phyloP scores from a whole-genome alignment of 2,113 vertebrate genomes.

The Anarhynchus alexandrinus region DNA sequence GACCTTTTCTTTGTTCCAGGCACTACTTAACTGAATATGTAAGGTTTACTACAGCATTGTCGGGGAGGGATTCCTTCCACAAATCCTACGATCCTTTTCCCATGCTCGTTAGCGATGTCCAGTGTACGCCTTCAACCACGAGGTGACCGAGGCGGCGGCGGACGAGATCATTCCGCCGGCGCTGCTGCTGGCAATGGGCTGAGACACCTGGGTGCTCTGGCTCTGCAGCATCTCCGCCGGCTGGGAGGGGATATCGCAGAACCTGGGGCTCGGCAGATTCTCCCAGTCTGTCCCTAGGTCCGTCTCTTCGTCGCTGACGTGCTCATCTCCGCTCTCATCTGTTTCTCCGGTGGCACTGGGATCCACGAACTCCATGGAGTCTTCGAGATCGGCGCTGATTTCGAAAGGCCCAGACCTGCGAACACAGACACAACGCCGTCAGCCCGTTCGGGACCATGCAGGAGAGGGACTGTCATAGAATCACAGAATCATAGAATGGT shows the following conservation, averaged over 20 bases:
- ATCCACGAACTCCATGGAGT: conserved; percentile 97
- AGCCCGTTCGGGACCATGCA: neutral
- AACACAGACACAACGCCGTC: neutral
- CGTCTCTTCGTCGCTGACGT: conserved; percentile 90
- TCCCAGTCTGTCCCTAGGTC: conserved; percentile 98
- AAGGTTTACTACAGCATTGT: neutral
- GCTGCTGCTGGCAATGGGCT: conserved; percentile 81
- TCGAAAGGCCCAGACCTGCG: conserved; percentile 92
- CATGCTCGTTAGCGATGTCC: conserved; percentile 82
- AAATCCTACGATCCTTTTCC: neutral
- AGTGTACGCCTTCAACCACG: conserved; percentile 92
- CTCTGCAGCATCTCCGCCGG: conserved; percentile 91
- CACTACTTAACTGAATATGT: conserved; percentile 40
- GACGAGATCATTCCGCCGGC: conserved; percentile 95
- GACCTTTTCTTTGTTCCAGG: conserved; percentile 59
- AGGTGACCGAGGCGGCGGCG: conserved; percentile 91
- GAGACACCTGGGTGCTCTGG: conserved; percentile 84
- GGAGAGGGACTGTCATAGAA: neutral
- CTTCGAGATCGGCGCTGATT: conserved; percentile 90
- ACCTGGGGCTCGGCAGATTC: conserved; percentile 93
- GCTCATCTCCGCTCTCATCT: conserved; percentile 92
- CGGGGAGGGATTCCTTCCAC: neutral
- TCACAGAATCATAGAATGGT: no score
- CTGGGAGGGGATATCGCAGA: conserved; percentile 98
- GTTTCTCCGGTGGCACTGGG: conserved; percentile 83